Evolutionary conservation across 2,888 invertebrate genomes (phyloP).

Genomic region (Autographa gamma): DNA sequence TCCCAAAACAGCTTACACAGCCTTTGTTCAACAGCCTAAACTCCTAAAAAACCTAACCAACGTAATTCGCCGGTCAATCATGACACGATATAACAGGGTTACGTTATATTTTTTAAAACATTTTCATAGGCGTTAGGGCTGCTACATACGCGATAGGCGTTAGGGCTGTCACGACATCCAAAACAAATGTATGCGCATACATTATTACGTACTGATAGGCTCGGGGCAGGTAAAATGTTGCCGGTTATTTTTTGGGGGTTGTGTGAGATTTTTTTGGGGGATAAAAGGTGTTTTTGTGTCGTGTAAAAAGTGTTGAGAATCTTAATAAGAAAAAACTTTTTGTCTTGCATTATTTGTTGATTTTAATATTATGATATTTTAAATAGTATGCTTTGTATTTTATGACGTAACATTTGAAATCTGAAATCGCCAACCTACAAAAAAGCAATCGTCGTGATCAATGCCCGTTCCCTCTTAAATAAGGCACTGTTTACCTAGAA

Average conservation of each 20-base stretch:
- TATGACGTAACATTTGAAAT: too few species aligned
- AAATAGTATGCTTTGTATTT: too few species aligned
- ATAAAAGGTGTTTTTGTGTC: not conserved
- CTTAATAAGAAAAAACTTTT: not conserved
- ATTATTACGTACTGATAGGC: slow-evolving; percentile 73
- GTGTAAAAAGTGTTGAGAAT: not conserved
- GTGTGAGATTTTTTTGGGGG: not conserved
- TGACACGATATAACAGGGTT: slow-evolving; percentile 34
- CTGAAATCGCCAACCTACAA: too few species aligned
- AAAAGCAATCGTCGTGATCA: too few species aligned
- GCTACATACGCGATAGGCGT: slow-evolving; percentile 60
- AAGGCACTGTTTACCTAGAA: too few species aligned
- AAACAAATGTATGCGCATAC: slow-evolving; percentile 81
- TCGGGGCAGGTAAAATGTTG: slow-evolving; percentile 64
- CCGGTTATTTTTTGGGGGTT: slow-evolving; percentile 24
- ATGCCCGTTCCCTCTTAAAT: too few species aligned
- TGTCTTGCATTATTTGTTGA: not conserved
- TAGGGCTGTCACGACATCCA: slow-evolving; percentile 60
- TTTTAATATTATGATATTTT: too few species aligned
- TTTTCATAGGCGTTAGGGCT: slow-evolving; percentile 63
- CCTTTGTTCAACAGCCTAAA: not conserved
- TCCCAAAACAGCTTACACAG: not conserved
- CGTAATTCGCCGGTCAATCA: slow-evolving; percentile 33
- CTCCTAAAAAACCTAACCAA: slow-evolving; percentile 11
- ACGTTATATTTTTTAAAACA: slow-evolving; percentile 54